Evolutionary conservation across 2,888 invertebrate genomes (phyloP), one percentile per base, ranked within the genome.

Genomic region (Acronicta leporina): DNA sequence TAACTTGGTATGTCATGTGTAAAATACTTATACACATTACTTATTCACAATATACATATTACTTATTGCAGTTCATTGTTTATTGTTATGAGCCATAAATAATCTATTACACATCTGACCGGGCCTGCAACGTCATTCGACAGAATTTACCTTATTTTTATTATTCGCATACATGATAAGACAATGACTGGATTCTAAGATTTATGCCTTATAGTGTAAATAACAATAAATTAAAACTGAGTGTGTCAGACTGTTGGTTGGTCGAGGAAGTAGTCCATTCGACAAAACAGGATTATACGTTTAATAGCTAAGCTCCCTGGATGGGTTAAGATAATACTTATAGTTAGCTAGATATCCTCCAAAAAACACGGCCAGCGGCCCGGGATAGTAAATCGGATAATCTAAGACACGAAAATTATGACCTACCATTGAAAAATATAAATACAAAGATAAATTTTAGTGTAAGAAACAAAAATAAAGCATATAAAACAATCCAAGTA

Each of bases 31-130:
- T n/a, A n/a, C n/a, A n/a, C n/a, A n/a, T n/a, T n/a, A n/a, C n/a
- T n/a, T n/a, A n/a, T n/a, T n/a, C n/a, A n/a, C 3, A 7, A 27
- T 27, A 38, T n/a, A 16, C 11, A 27, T 40, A 16, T 38, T 38
- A 43, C 25, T 38, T 44, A 30, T 47, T 42, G 41, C 4, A 11
- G 35, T 40, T 56, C 35, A 16, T 72, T 72, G 58, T 57, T 51
- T 55, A 15, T 33, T 6, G n/a, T 66, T 57, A 25, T 48, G 25
- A 41, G 20, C 38, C 14, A 52, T 42, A 56, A 47, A 56, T 38
- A 46, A 15, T 27, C 25, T 49, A 42, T 49, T 43, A 42, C 35
- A 43, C 16, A 46, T 13, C 13, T 35, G 30, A 38, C 16, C 2
- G 27, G 11, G 20, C 16, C 20, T 43, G 25, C 7, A 25, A 6